Evolutionary conservation across 2,797 vertebrate genomes (phyloP).

Genomic region (Gephyroberyx darwinii): DNA sequence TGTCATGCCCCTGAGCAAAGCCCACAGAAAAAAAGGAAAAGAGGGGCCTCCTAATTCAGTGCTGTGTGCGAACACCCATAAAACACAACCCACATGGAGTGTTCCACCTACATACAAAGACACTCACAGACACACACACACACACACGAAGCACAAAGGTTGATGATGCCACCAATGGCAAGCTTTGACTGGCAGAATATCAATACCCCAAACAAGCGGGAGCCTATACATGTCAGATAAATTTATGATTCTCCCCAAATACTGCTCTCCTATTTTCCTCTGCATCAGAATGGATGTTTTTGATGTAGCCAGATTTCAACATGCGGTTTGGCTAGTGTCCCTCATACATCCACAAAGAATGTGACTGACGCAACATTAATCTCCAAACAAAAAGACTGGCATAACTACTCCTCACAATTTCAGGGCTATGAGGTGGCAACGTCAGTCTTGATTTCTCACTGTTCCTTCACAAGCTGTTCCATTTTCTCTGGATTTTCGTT

Average conservation of each 20-base stretch:
- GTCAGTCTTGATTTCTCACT: conserved; percentile 79
- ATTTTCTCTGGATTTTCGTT: conserved; percentile 74
- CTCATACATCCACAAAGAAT: conserved; percentile 68
- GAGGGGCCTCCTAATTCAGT: conserved; percentile 63
- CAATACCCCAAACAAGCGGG: conserved; percentile 71
- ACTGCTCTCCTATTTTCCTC: conserved; percentile 66
- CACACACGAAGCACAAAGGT: conserved; percentile 59
- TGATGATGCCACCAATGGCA: conserved; percentile 78
- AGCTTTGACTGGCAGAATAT: conserved; percentile 76
- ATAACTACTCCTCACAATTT: conserved; percentile 70
- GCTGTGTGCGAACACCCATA: conserved; percentile 29
- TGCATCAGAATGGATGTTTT: conserved; percentile 71
- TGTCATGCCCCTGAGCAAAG: conserved; percentile 79
- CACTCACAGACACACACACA: conserved; percentile 9
- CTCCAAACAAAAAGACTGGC: conserved; percentile 76
- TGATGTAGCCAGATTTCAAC: conserved; percentile 71
- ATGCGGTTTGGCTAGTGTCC: conserved; percentile 73
- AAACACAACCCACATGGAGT: conserved; percentile 30
- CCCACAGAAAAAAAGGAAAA: conserved; percentile 57
- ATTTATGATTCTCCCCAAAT: conserved; percentile 69
- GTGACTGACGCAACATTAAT: conserved; percentile 81
- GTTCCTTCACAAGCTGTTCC: conserved; percentile 76
- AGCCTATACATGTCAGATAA: conserved; percentile 73
- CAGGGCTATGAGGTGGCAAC: conserved; percentile 74
- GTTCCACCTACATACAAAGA: conserved; percentile 70